Base-by-base conservation (phyloP, 1,140 invertebrate genomes). In the Calephelis virginiensis region DNA sequence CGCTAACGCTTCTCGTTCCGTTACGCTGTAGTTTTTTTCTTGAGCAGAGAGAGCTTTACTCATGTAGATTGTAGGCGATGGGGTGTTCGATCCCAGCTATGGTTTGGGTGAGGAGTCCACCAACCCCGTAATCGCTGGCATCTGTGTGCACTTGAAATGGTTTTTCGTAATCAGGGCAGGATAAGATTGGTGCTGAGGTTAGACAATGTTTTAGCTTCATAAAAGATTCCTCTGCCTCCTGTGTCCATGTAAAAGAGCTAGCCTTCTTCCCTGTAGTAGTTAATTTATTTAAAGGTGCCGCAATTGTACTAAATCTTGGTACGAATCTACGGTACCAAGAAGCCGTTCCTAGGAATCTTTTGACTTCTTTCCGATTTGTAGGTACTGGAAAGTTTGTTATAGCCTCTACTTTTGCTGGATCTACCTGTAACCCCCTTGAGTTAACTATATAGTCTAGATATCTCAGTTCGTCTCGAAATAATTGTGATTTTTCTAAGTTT, bases 281-380 rank as follows among this genome's bases (percentile, higher is more conserved):
- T n/a, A n/a, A n/a, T n/a, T n/a, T n/a, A n/a, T n/a, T n/a, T n/a
- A n/a, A n/a, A n/a, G n/a, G n/a, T n/a, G n/a, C n/a, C n/a, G n/a
- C n/a, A n/a, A n/a, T n/a, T n/a, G n/a, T n/a, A n/a, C n/a, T n/a
- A n/a, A n/a, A n/a, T n/a, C n/a, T 48, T n/a, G 74, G 71, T 6
- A 91, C 69, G 60, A 92, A 93, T 17, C 84, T 75, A 45, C 85
- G 72, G 59, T 92, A 92, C 76, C 86, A 93, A 11, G 80, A 74
- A n/a, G 77, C 67, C 56, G 89, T 74, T 6, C 89, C 10, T 91
- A 63, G n/a, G 77, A 69, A 69, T 10, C 56, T 11, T 28, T 62
- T 69, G 12, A 69, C 14, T 12, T 69, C 68, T 40, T 65, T 69
- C 1, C 50, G 45, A 56, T 65, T 66, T 17, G 60, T 66, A 28